Base-by-base conservation (phyloP, 1,140 invertebrate genomes). In the Hycleus phaleratus region DNA sequence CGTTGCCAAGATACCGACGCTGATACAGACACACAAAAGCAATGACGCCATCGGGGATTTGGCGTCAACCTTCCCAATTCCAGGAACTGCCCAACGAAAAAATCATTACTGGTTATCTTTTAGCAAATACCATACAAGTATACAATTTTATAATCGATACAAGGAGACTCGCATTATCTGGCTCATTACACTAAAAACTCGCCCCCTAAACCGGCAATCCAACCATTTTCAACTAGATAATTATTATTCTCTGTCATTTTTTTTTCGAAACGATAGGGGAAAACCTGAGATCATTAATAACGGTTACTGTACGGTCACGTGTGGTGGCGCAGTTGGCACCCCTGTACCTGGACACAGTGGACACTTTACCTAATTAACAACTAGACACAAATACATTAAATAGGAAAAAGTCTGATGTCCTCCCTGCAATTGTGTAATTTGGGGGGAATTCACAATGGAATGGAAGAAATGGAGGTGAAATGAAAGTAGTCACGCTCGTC, bases 311-410 rank as follows among this genome's bases (percentile, higher is more conserved):
- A 7, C 7, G 32, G 51, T 53, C 51, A 53, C 51, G 51, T 53
- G 51, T 53, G 51, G 12, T 26, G 42, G 43, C 51, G 51, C 51
- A 53, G 51, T 53, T 53, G 51, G 51, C 51, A 53, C 51, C 51
- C 51, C 51, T 53, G 51, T 53, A 53, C 46, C 51, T 53, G 51
- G 51, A 45, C 51, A 26, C 18, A 45, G n/a, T 53, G 42, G 43
- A 53, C 51, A 53, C 51, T 53, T 53, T 53, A 53, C 51, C 51
- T 53, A 53, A 53, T 53, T 53, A 53, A 53, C 51, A 53, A 45
- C 44, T 45, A 53, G 42, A 53, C 50, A 52, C 50, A 18, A 18
- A 18, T 18, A 18, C 18, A 18, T 18, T 1, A 2, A 52, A 44
- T 52, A 52, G 40, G 40, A 43, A 44, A 42, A 53, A 46, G 26